These are phyloP conservation scores for Carcharodon carcharias DNA, from an alignment of 2,797 vertebrate genomes.

Conservation along the genomic window DNA sequence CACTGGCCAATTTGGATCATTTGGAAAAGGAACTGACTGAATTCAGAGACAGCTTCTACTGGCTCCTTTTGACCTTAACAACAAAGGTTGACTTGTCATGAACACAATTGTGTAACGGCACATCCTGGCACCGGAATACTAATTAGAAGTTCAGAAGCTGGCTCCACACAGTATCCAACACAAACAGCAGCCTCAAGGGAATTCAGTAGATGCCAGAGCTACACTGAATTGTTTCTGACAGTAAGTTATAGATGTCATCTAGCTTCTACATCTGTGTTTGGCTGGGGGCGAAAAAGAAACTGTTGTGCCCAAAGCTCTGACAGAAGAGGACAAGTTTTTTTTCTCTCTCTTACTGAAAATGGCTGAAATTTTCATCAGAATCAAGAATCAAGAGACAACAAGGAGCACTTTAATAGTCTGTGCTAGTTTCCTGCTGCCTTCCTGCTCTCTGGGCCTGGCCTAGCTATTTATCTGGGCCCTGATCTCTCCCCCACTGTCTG, in stretches of 20 bases:
- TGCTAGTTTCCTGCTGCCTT: background rate
- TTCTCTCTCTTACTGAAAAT: background rate
- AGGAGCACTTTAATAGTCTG: background rate
- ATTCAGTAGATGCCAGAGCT: background rate
- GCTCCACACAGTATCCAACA: background rate
- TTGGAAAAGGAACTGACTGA: background rate
- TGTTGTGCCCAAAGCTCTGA: background rate
- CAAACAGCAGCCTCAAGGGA: background rate
- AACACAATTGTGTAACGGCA: background rate
- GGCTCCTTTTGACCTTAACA: constrained; percentile 8
- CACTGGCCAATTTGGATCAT: background rate
- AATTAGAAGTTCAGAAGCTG: background rate
- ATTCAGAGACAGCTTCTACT: background rate
- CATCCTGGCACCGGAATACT: constrained; percentile 5
- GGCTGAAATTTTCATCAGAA: background rate
- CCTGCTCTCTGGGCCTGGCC: background rate
- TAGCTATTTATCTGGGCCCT: background rate
- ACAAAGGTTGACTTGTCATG: constrained; percentile 22
- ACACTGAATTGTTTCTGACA: background rate
- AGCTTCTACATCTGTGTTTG: background rate
- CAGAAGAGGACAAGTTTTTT: background rate
- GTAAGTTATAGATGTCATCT: background rate
- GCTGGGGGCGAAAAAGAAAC: background rate
- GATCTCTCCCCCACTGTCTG: background rate
- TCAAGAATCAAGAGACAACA: background rate